These are phyloP conservation scores for Apteryx mantelli DNA, from an alignment of 2,113 vertebrate genomes.

Conservation along the genomic window DNA sequence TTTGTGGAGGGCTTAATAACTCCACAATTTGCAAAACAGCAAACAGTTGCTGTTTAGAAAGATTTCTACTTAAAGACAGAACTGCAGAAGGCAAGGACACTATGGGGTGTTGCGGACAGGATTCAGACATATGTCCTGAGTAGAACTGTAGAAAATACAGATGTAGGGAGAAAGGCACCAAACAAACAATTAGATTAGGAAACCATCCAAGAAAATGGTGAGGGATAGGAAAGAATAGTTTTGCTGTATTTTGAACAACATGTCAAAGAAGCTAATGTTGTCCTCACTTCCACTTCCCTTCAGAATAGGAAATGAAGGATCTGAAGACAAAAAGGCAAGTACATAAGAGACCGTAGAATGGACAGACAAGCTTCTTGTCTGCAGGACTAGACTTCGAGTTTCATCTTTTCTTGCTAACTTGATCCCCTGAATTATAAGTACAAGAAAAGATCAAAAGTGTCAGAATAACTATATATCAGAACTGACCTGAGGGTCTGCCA, in stretches of 20 bases:
- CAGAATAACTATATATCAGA: neutral
- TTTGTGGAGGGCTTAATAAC: neutral
- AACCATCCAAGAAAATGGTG: neutral
- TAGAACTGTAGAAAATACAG: neutral
- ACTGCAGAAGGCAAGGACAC: neutral
- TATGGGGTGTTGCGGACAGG: neutral
- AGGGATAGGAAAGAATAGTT: fast-evolving
- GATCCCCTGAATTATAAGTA: neutral
- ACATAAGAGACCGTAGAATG: neutral
- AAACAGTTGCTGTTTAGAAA: neutral
- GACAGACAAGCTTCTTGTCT: neutral
- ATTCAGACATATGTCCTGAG: neutral
- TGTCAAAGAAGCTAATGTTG: neutral
- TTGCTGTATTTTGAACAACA: neutral
- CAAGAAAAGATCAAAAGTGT: neutral
- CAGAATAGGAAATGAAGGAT: neutral
- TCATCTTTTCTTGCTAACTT: neutral
- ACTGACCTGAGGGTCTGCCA: neutral
- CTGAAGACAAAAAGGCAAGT: neutral
- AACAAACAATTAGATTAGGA: neutral
- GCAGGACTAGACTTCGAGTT: neutral
- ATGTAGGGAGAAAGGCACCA: neutral
- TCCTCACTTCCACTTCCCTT: neutral
- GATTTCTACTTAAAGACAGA: neutral
- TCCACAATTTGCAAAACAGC: neutral